A percentile compares a stretch with the other conserved stretches of the same genome.
Conservation (phyloP, 2,797 vertebrate species). For the Lophius americanus region DNA sequence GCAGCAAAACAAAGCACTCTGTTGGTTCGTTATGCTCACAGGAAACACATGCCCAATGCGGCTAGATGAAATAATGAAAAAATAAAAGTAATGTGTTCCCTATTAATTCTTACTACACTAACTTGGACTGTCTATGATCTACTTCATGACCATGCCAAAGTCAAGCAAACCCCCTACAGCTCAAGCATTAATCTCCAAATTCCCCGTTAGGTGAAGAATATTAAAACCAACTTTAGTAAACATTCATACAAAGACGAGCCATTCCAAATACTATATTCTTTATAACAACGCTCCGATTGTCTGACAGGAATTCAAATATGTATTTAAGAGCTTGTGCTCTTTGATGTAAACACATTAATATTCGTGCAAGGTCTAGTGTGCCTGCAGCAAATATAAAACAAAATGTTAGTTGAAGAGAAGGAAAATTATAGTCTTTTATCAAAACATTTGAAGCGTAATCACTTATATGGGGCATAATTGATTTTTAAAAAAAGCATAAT, state of each 20-base stretch:
- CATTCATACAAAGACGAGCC: background rate
- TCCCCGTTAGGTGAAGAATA: background rate
- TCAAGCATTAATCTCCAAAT: background rate
- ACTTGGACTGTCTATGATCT: constrained; percentile 17
- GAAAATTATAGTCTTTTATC: too few relatives aligned
- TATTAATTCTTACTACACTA: constrained; percentile 5
- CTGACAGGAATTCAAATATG: background rate
- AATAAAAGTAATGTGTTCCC: constrained; percentile 1
- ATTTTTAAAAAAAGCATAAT: too few relatives aligned
- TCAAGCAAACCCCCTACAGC: constrained; percentile 6
- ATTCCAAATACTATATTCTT: background rate
- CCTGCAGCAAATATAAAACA: too few relatives aligned
- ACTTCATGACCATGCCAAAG: constrained; percentile 4
- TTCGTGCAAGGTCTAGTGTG: too few relatives aligned
- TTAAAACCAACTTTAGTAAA: background rate
- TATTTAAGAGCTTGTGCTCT: too few relatives aligned
- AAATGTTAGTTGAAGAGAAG: too few relatives aligned
- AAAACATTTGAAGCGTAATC: too few relatives aligned
- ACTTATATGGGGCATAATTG: too few relatives aligned
- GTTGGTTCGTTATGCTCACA: background rate
- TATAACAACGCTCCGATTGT: too few relatives aligned
- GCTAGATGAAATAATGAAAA: constrained; percentile 12
- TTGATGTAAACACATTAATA: too few relatives aligned
- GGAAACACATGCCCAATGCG: background rate
- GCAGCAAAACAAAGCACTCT: constrained; percentile 19